A percentile compares a stretch with the other conserved stretches of the same genome.
Evolutionary conservation across 2,797 vertebrate genomes (phyloP).

Genomic region (Sebastes oblongus): DNA sequence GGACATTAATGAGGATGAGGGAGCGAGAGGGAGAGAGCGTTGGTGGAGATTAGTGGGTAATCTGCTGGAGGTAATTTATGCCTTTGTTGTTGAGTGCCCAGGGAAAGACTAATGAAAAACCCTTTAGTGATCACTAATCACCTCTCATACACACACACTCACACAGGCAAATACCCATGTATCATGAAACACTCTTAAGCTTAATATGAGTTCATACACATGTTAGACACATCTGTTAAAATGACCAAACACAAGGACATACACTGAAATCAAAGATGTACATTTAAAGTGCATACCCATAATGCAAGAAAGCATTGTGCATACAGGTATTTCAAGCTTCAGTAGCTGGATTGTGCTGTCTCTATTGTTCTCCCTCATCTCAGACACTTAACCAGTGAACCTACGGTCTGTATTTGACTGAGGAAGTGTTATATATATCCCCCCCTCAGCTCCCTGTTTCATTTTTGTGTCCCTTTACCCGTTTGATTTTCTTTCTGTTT

Average conservation of each 20-base stretch:
- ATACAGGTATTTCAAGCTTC: slow-evolving; percentile 24
- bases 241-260: not conserved
- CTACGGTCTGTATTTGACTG: slow-evolving; percentile 30
- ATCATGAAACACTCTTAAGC: slow-evolving; percentile 23
- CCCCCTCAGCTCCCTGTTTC: not conserved
- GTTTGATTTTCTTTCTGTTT: slow-evolving; percentile 29
- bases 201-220: not conserved
- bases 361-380: slow-evolving; percentile 28
- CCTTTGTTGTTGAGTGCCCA: slow-evolving; percentile 77
- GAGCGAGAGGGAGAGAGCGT: slow-evolving; percentile 21
- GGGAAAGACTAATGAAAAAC: slow-evolving; percentile 82
- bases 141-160: slow-evolving; percentile 40
- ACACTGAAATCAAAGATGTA: not conserved
- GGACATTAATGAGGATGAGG: slow-evolving; percentile 68
- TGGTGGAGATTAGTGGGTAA: slow-evolving; percentile 81
- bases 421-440: slow-evolving; percentile 4
- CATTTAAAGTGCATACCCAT: slow-evolving; percentile 38
- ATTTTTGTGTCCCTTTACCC: not conserved
- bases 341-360: slow-evolving; percentile 3
- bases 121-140: slow-evolving; percentile 81
- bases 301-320: not conserved
- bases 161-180: slow-evolving; percentile 10
- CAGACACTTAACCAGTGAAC: slow-evolving; percentile 29
- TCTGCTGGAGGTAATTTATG: slow-evolving; percentile 82
- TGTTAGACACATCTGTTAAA: slow-evolving; percentile 25